Conservation (phyloP, 2,113 vertebrate genomes). For the Cephalopterus ornatus region DNA sequence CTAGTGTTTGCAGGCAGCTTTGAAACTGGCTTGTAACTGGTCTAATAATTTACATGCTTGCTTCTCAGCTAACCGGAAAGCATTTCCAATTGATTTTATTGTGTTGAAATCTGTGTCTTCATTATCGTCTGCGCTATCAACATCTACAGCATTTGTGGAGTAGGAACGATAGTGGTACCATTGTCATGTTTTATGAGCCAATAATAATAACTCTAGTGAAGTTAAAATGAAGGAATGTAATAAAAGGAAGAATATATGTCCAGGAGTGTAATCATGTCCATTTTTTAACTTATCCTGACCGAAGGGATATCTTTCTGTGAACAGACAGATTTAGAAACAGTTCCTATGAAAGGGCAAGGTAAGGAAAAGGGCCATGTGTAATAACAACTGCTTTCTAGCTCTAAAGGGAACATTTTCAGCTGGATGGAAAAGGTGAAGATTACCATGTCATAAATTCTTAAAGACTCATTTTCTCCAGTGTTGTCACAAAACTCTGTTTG, state of each 20-base stretch:
- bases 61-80: neutral
- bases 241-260: conserved; percentile 36
- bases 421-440: neutral
- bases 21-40: neutral
- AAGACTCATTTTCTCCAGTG: neutral
- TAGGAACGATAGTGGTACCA: neutral
- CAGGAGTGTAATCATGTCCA: neutral
- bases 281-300: conserved; percentile 7
- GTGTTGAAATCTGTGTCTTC: neutral
- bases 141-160: neutral
- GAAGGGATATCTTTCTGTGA: neutral
- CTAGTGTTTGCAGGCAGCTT: neutral
- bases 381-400: neutral
- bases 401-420: neutral
- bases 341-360: neutral
- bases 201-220: conserved; percentile 39
- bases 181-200: conserved; percentile 35
- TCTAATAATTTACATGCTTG: neutral
- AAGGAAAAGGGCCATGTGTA: neutral
- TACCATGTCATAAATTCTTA: conserved; percentile 1
- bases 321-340: neutral
- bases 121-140: neutral
- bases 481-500: conserved; percentile 5
- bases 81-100: conserved; percentile 1
- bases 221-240: conserved; percentile 25